Percentiles rank a stretch among this genome's conserved stretches.
phyloP scores from a whole-genome alignment of 2,113 vertebrate genomes.

The Ophiodon elongatus region DNA sequence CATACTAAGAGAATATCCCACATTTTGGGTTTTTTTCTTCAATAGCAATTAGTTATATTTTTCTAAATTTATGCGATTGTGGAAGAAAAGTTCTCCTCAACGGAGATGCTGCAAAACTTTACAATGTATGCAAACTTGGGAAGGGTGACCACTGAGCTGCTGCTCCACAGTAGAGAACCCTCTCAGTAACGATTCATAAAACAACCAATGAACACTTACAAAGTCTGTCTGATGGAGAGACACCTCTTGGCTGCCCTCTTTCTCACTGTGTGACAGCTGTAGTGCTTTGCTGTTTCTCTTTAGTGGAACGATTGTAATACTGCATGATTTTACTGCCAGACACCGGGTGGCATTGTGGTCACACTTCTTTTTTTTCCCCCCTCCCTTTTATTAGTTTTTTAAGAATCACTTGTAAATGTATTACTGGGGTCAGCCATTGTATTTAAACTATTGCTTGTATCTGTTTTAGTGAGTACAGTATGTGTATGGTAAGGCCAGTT shows the following conservation, averaged over 20 bases:
- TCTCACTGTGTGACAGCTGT: slow-evolving; percentile 77
- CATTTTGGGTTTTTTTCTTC: slow-evolving; percentile 73
- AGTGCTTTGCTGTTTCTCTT: slow-evolving; percentile 78
- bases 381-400: slow-evolving; percentile 68
- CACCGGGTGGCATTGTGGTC: slow-evolving; percentile 75
- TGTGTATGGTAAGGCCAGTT: slow-evolving; percentile 83
- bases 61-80: slow-evolving; percentile 73
- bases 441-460: slow-evolving; percentile 92
- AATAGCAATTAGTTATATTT: slow-evolving; percentile 81
- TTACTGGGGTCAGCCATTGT: slow-evolving; percentile 86
- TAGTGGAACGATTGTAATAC: slow-evolving; percentile 81
- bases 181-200: slow-evolving; percentile 58
- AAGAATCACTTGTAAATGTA: slow-evolving; percentile 86
- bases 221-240: slow-evolving; percentile 63
- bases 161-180: slow-evolving; percentile 54
- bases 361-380: slow-evolving; percentile 44
- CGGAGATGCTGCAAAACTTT: slow-evolving; percentile 69
- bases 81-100: slow-evolving; percentile 57
- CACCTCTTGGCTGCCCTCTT: slow-evolving; percentile 63
- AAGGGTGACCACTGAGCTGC: slow-evolving; percentile 63
- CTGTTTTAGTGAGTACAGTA: slow-evolving; percentile 86
- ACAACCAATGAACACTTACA: slow-evolving; percentile 71
- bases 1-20: slow-evolving; percentile 65
- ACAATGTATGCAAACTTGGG: slow-evolving; percentile 79
- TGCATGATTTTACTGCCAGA: slow-evolving; percentile 84